Evolutionary conservation across 2,888 invertebrate genomes (phyloP), one percentile per base, ranked within the genome.

Genomic region (Eristalinus sepulchralis): DNA sequence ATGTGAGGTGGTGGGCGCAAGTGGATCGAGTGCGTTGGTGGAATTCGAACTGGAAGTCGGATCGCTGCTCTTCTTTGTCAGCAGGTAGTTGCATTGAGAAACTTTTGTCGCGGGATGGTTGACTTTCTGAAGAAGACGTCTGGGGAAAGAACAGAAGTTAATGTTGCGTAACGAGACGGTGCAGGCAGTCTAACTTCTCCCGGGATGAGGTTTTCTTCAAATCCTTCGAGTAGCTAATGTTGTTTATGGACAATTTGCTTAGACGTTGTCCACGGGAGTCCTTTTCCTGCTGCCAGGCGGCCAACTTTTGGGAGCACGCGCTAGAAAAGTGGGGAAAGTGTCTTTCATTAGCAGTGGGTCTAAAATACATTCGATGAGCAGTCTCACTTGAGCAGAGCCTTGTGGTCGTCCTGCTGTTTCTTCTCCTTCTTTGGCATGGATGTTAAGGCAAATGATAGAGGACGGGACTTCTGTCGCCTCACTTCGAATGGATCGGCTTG

Each of bases 371-470:
- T n/a, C n/a, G n/a, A n/a, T n/a, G n/a, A n/a, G 47, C 11, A 39
- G 31, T 17, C 79, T 91, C 90, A 95, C 95, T 93, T 93, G 22
- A 95, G 91, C 81, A 95, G 92, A 47, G 94, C 94, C 90, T 95
- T 94, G 89, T 94, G 94, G 86, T 95, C 93, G 47, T 94, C 94
- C 81, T 94, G 89, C 93, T 68, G 72, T 64, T 82, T 64, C 33
- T 5, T 31, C 55, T 60, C 70, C 75, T 89, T 71, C 70, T 85
- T 67, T 53, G 82, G 63, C 93, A 94, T 93, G 5, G 94, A 93
- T 13, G 95, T 94, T 73, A 94, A 93, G 9, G 95, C 95, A 96
- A 96, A 96, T 0, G 95, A 95, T 24, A 96, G 89, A 0, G 96
- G 95, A 64, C 92, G 89, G 31, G 67, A 83, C 9, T 47, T 34